Percentiles rank a stretch among this genome's conserved stretches.
Evolutionary conservation across 2,888 invertebrate genomes (phyloP).

Genomic region (Coenonympha arcania): DNA sequence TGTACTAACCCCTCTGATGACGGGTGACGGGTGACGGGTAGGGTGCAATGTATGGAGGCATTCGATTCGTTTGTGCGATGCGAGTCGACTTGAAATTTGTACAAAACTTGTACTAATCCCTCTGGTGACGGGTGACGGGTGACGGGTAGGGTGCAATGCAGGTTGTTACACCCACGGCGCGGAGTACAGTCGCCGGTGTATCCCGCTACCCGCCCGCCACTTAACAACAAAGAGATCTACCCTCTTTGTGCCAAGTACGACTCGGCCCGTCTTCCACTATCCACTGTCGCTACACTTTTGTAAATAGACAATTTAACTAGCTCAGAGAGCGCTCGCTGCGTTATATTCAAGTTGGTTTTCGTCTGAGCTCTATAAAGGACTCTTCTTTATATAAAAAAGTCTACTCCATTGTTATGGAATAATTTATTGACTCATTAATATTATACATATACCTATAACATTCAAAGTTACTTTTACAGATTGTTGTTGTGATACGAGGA

Average conservation of each 20-base stretch:
- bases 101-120: no score
- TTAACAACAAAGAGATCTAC: slow-evolving; percentile 71
- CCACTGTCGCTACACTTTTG: slow-evolving; percentile 50
- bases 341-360: neutral
- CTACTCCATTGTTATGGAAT: neutral
- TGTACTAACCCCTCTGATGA: no score
- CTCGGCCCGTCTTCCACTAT: slow-evolving; percentile 59
- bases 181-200: slow-evolving; percentile 70
- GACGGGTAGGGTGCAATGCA: slow-evolving; percentile 40
- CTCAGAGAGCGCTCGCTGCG: slow-evolving; percentile 25
- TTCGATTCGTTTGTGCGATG: no score
- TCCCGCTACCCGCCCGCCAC: slow-evolving; percentile 63
- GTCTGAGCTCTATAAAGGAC: neutral
- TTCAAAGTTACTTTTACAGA: no score
- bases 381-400: neutral
- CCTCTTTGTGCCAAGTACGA: slow-evolving; percentile 71
- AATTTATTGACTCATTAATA: no score
- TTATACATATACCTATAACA: no score
- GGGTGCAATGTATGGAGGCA: no score
- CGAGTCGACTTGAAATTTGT: no score
- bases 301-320: slow-evolving; percentile 44
- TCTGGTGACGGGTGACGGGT: neutral
- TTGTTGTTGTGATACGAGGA: no score
- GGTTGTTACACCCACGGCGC: slow-evolving; percentile 67
- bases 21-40: no score